These are phyloP conservation scores for Megalops atlanticus DNA, from an alignment of 2,113 vertebrate species.

Conservation along the genomic window DNA sequence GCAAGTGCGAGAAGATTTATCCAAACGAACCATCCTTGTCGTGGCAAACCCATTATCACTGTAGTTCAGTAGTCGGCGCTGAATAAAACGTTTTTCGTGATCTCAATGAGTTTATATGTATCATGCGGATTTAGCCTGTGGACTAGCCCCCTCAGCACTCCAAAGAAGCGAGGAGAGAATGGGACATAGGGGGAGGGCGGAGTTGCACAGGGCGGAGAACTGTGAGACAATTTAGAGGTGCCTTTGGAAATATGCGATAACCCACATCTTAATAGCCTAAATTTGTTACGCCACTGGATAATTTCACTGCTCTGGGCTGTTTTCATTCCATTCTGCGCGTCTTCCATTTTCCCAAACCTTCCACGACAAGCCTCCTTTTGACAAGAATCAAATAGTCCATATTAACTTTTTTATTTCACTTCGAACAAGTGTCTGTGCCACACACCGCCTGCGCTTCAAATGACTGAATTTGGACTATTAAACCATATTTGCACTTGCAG, in stretches of 20 bases:
- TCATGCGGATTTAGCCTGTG: neutral
- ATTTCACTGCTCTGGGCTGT: neutral
- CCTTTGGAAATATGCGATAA: neutral
- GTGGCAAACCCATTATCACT: constrained; percentile 27
- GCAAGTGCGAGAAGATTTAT: constrained; percentile 37
- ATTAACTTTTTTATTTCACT: too few relatives aligned
- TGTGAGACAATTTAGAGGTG: neutral
- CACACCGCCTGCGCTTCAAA: too few relatives aligned
- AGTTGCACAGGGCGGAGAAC: constrained; percentile 5
- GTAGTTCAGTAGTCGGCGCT: neutral
- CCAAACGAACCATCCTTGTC: neutral
- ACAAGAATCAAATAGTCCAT: too few relatives aligned
- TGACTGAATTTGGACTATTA: too few relatives aligned
- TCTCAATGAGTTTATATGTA: neutral
- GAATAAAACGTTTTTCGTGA: neutral
- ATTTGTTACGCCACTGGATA: neutral
- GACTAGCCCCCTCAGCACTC: neutral
- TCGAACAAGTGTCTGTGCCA: too few relatives aligned
- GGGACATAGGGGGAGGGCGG: constrained; percentile 8
- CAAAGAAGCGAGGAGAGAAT: neutral
- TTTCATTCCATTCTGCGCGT: neutral
- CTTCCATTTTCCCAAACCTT: too few relatives aligned
- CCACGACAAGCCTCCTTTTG: too few relatives aligned
- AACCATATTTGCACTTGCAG: too few relatives aligned
- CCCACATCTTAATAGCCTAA: neutral